Percentiles rank a stretch among this genome's conserved stretches.
Conservation (phyloP, 2,113 vertebrate genomes). For the Shinisaurus crocodilurus region DNA sequence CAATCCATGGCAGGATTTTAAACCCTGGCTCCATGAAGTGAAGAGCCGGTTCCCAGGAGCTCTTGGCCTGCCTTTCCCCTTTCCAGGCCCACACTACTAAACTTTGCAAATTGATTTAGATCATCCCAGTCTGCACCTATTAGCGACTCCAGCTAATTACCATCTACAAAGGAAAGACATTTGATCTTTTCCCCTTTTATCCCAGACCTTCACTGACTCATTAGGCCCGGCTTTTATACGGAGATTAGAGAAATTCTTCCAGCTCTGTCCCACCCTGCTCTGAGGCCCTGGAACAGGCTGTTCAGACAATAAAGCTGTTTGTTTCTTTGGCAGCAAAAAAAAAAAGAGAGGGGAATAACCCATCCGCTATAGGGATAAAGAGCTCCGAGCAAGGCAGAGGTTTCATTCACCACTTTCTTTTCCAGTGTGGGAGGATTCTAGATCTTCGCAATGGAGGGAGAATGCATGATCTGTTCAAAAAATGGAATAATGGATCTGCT, state of each 20-base stretch:
- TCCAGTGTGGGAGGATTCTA: neutral
- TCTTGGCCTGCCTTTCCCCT: neutral
- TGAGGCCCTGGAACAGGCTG: neutral
- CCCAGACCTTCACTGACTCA: constrained; percentile 35
- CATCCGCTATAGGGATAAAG: neutral
- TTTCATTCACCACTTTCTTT: neutral
- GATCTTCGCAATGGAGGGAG: neutral
- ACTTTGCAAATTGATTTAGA: neutral
- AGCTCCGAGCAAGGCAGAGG: neutral
- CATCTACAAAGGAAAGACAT: constrained; percentile 35
- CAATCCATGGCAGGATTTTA: neutral
- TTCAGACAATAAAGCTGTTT: neutral
- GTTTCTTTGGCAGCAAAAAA: neutral
- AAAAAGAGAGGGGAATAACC: neutral
- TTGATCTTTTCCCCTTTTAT: constrained; percentile 28
- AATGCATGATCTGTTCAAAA: neutral
- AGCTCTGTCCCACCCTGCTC: neutral
- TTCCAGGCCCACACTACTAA: neutral
- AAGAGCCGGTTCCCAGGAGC: neutral
- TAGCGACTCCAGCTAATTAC: constrained; percentile 32
- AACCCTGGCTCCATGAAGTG: neutral
- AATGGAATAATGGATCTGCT: neutral
- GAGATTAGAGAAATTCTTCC: neutral
- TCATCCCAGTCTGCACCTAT: neutral
- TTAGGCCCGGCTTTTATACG: neutral